phyloP scores from a whole-genome alignment of 2,113 vertebrate species.

The Atherinomorus stipes region DNA sequence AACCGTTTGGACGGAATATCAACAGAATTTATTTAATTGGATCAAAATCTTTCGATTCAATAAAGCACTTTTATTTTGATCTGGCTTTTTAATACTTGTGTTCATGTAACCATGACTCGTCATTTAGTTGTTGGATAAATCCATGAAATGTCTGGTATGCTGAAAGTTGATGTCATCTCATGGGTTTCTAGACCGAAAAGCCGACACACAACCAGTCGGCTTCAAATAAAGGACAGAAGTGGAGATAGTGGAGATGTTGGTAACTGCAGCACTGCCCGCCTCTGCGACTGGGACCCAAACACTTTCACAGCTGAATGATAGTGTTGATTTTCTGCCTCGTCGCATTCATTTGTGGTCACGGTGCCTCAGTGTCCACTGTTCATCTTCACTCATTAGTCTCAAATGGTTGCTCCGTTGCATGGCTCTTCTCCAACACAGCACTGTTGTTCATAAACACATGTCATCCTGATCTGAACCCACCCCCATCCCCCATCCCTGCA shows the following conservation, averaged over 20 bases:
- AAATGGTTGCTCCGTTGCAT: slow-evolving; percentile 15
- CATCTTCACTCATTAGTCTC: slow-evolving; percentile 39
- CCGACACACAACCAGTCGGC: neutral
- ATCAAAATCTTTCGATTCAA: too few species aligned
- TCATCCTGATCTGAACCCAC: neutral
- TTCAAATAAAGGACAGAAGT: neutral
- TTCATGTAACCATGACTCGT: too few species aligned
- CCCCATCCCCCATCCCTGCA: neutral
- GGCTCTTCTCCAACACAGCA: neutral
- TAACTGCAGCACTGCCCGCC: neutral
- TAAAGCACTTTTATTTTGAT: too few species aligned
- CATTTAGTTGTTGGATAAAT: too few species aligned
- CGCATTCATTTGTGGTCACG: slow-evolving; percentile 1
- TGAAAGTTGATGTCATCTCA: slow-evolving; percentile 10
- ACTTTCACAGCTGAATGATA: slow-evolving; percentile 30
- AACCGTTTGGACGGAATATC: too few species aligned
- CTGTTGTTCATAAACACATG: slow-evolving; percentile 25
- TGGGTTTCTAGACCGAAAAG: neutral
- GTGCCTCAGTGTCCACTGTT: slow-evolving; percentile 16
- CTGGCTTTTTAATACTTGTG: too few species aligned
- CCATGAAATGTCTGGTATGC: too few species aligned
- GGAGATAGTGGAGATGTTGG: neutral
- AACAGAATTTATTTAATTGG: too few species aligned
- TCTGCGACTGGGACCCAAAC: neutral
- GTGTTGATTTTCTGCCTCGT: slow-evolving; percentile 28